Conservation (phyloP, 2,888 invertebrate genomes). For the Mellilla xanthometata region DNA sequence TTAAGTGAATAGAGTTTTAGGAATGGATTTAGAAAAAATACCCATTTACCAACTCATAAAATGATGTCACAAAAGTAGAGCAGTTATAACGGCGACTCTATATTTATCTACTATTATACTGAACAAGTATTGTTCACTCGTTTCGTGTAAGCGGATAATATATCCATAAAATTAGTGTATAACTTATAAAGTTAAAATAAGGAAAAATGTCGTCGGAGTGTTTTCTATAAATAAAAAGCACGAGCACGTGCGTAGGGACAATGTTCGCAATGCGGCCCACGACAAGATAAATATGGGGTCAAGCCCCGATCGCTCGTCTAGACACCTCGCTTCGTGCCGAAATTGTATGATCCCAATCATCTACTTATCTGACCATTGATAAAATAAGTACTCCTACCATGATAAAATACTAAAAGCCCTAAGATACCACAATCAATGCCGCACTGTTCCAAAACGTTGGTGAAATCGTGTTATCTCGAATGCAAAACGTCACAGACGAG, state of each 20-base stretch:
- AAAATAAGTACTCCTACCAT: no score
- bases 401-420: no score
- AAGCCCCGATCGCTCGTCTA: constrained; percentile 51
- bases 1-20: constrained; percentile 2
- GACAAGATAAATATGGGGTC: constrained; percentile 58
- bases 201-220: constrained; percentile 30
- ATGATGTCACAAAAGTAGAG: no score
- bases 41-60: no score
- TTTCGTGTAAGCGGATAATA: no score
- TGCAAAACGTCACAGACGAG: constrained; percentile 15
- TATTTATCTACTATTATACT: no score
- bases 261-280: constrained; percentile 42
- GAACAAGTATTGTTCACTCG: no score
- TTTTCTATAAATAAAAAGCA: constrained; percentile 53
- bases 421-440: not conserved
- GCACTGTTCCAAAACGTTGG: not conserved
- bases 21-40: not conserved
- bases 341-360: constrained; percentile 7
- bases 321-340: constrained; percentile 31
- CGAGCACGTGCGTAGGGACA: constrained; percentile 68
- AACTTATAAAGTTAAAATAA: no score
- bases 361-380: no score
- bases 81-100: no score
- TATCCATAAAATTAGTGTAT: no score
- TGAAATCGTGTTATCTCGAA: constrained; percentile 2